These are phyloP conservation scores for Willowsia nigromaculata DNA, from an alignment of 2,888 invertebrate genomes.

Conservation along the genomic window DNA sequence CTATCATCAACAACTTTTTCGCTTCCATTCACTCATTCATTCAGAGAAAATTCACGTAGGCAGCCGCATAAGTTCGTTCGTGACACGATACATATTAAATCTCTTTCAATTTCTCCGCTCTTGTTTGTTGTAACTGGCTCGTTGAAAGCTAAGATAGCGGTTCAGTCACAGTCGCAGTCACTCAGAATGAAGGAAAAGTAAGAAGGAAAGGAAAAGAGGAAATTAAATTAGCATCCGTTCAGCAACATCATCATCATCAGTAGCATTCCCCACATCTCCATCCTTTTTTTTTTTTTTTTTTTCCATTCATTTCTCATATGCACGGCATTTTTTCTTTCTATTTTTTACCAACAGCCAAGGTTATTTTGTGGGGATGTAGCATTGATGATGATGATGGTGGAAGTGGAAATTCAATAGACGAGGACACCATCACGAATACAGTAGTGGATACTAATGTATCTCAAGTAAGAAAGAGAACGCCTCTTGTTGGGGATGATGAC, in stretches of 20 bases:
- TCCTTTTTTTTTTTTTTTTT: background rate
- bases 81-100: background rate
- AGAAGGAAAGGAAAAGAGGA: conserved; percentile 36
- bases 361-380: background rate
- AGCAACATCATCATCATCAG: background rate
- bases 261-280: background rate
- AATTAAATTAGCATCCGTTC: conserved; percentile 60
- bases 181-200: background rate
- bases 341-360: too few relatives aligned
- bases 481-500: background rate
- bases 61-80: background rate
- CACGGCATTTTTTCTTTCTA: background rate
- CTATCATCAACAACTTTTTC: background rate
- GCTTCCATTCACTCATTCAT: background rate
- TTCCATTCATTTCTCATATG: background rate
- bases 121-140: background rate
- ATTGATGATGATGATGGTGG: background rate
- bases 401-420: background rate
- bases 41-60: background rate
- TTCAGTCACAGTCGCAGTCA: background rate
- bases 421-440: background rate
- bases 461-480: background rate
- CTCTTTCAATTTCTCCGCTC: background rate
- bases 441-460: background rate
- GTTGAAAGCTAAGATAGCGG: background rate